phyloP scores from a whole-genome alignment of 2,797 vertebrate genomes.

The Myotis vivesi region DNA sequence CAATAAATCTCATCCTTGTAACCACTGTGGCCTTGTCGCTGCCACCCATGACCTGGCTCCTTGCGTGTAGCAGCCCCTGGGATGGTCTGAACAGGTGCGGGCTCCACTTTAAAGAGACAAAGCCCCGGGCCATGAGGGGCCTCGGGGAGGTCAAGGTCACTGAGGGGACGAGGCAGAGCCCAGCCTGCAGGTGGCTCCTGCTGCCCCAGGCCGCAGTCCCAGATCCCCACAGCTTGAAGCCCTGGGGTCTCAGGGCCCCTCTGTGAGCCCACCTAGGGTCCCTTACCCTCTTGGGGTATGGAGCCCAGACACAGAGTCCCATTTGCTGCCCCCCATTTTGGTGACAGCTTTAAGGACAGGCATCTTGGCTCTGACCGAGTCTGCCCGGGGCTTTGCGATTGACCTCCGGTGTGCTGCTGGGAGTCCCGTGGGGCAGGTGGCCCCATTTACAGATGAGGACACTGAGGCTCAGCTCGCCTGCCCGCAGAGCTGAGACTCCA shows the following conservation, averaged over 20 bases:
- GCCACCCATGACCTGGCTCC: background rate
- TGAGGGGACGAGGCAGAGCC: accelerated
- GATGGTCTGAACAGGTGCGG: background rate
- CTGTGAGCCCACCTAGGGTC: background rate
- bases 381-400: background rate
- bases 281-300: too few relatives aligned
- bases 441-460: background rate
- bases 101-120: background rate
- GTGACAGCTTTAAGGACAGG: background rate
- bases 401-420: background rate
- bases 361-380: background rate
- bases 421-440: background rate
- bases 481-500: background rate
- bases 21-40: accelerated
- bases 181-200: too few relatives aligned
- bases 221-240: background rate
- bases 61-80: background rate
- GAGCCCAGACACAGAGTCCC: background rate
- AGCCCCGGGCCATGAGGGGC: accelerated
- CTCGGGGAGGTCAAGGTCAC: background rate
- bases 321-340: background rate
- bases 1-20: background rate
- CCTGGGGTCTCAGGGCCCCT: background rate
- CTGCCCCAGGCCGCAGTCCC: background rate
- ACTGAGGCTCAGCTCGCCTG: background rate